Conservation (phyloP, 2,888 invertebrate species). For the Taphrorychus bicolor region DNA sequence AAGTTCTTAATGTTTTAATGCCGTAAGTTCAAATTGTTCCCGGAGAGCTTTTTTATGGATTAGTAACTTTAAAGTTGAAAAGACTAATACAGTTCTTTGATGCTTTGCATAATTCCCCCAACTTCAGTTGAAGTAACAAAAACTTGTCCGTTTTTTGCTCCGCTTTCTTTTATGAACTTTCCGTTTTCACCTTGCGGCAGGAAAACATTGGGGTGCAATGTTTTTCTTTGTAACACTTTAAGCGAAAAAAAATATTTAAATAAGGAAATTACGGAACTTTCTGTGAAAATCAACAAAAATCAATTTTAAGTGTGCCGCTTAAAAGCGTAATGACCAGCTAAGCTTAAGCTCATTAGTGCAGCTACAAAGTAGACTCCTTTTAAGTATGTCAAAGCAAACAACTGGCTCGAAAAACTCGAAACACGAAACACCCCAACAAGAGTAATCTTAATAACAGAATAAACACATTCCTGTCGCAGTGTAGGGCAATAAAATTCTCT, state of each 20-base stretch:
- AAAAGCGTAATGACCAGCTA: neutral
- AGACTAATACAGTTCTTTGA: slow-evolving; percentile 39
- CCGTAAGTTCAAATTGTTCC: slow-evolving; percentile 42
- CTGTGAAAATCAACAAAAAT: too few species aligned
- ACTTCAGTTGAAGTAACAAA: slow-evolving; percentile 27
- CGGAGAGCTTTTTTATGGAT: slow-evolving; percentile 39
- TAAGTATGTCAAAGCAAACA: neutral
- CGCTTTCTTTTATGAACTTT: slow-evolving; percentile 11
- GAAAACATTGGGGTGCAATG: neutral
- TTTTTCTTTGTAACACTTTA: neutral
- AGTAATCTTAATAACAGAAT: slow-evolving; percentile 4
- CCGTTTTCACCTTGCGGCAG: slow-evolving; percentile 10
- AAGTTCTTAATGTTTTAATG: slow-evolving; percentile 42
- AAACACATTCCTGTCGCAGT: slow-evolving; percentile 21
- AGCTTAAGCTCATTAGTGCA: neutral
- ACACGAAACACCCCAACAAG: neutral
- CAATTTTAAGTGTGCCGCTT: too few species aligned
- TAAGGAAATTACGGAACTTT: neutral
- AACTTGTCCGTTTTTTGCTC: slow-evolving; percentile 26
- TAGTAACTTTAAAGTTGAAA: slow-evolving; percentile 37
- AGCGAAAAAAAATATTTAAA: neutral
- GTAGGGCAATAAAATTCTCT: slow-evolving; percentile 16
- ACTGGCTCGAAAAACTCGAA: neutral
- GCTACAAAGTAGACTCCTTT: neutral
- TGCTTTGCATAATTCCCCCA: slow-evolving; percentile 40